These are phyloP conservation scores for Andrena dorsata DNA, from an alignment of 2,888 invertebrate species.

Conservation along the genomic window DNA sequence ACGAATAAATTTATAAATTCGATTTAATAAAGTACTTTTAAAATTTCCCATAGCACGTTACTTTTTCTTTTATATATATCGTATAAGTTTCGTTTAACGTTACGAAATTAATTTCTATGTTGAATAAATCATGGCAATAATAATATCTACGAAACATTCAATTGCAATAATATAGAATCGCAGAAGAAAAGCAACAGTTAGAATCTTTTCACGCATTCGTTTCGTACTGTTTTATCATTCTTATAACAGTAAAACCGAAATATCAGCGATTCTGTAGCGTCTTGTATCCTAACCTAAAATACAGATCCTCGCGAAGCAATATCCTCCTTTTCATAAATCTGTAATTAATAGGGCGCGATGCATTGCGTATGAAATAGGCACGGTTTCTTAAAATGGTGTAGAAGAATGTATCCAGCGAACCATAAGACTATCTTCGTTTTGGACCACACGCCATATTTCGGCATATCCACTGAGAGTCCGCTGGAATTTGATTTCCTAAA, in stretches of 20 bases:
- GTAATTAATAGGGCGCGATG: conserved; percentile 10
- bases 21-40: background rate
- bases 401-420: conserved; percentile 89
- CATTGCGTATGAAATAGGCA: conserved; percentile 13
- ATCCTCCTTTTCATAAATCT: conserved; percentile 27
- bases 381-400: conserved; percentile 48
- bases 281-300: conserved; percentile 47
- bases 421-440: conserved; percentile 98
- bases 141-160: background rate
- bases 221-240: background rate
- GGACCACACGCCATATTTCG: conserved; percentile 97
- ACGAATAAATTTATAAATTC: background rate
- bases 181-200: background rate
- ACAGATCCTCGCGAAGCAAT: conserved; percentile 12
- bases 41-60: background rate
- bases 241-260: background rate
- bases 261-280: conserved; percentile 3
- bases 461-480: conserved; percentile 92
- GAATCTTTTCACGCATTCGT: background rate
- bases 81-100: background rate
- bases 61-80: too few species aligned
- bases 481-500: conserved; percentile 91
- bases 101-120: background rate
- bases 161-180: background rate
- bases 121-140: background rate